Evolutionary conservation across 1,140 invertebrate genomes (phyloP).

Genomic region (Ganaspis sp.): DNA sequence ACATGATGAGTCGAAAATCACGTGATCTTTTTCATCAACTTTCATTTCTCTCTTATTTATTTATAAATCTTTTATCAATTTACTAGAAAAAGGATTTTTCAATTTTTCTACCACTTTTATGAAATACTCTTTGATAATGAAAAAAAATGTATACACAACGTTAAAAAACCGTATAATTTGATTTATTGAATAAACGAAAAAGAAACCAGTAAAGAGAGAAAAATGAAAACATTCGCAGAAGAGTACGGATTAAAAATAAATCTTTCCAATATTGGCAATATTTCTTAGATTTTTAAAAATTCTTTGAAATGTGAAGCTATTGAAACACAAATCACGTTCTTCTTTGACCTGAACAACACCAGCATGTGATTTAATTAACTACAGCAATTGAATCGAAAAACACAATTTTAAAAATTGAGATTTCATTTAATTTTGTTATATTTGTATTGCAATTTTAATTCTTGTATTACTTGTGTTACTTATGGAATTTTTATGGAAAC

Average conservation of each 20-base stretch:
- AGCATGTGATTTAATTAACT: neutral
- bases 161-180: neutral
- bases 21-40: constrained; percentile 1
- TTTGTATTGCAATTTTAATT: too few species aligned
- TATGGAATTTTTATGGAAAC: too few species aligned
- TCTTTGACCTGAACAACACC: constrained; percentile 1
- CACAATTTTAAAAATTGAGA: too few species aligned
- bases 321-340: neutral
- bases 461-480: too few species aligned
- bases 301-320: neutral
- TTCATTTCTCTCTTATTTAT: neutral
- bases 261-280: neutral
- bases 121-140: neutral
- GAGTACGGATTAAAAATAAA: neutral
- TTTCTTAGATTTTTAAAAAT: neutral
- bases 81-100: too few species aligned
- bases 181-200: too few species aligned
- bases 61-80: neutral
- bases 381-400: neutral
- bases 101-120: neutral
- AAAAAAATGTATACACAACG: too few species aligned
- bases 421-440: too few species aligned
- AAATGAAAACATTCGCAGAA: neutral
- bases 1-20: constrained; percentile 9
- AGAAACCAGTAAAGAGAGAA: neutral